Evolutionary conservation across 2,113 vertebrate species (phyloP), one percentile per base, ranked within the genome.

Genomic region (Cairina moschata): DNA sequence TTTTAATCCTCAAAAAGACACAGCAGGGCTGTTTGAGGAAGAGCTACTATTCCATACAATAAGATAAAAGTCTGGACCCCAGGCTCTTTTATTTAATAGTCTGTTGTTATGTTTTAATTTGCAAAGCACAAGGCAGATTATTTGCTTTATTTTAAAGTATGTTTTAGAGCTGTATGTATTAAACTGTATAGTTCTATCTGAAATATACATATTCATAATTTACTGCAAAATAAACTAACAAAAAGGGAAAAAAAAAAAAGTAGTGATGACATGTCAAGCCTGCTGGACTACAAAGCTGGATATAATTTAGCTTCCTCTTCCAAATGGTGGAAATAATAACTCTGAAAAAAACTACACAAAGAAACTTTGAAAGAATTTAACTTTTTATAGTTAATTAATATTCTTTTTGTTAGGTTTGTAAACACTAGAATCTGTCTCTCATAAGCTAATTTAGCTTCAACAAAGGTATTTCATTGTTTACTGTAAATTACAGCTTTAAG

Each of bases 381-480:
- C 34, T 72, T 91, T 65, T 93, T 93, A 26, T 66, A 59, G 56
- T 75, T 29, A 68, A 84, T 72, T 90, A 50, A 17, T 68, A 22
- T 72, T 94, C 46, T 93, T 86, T 86, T 50, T 25, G 66, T 36
- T 74, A 68, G 4, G 9, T 89, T 86, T 92, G 36, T 92, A 90
- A 96, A 84, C 76, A 90, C 20, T 36, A 26, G 55, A 54, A 59
- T 62, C 42, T 65, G 62, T 78, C 25, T 78, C 76, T 52, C 48
- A 71, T 21, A 86, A 74, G 52, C 32, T 86, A 80, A 91, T 84
- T 65, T 50, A 52, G 29, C 85, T 78, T 56, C 73, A 75, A 72
- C 65, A 96, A 86, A 96, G n/a, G 6, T 20, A 72, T 72, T 75
- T n/a, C 36, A 40, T 28, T 92, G 48, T 83, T 94, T 88, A 77